Evolutionary conservation across 2,797 vertebrate species (phyloP), one percentile per base, ranked within the genome.

Genomic region (Gadopsis marmoratus): DNA sequence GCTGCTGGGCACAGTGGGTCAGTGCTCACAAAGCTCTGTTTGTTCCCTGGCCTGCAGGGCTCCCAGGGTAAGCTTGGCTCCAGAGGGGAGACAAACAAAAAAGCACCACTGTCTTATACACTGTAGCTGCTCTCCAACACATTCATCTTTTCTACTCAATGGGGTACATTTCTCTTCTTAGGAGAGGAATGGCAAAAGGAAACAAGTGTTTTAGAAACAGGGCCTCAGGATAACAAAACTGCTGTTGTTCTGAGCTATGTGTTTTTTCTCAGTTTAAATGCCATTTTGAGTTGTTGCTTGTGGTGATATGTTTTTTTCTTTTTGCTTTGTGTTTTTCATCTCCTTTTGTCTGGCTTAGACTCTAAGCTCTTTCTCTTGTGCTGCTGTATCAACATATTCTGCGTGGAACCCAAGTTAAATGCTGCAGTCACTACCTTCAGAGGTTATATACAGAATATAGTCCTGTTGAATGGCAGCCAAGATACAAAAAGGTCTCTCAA

Each of bases 21-120:
- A 88, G 82, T 79, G 90, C 90, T 92, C 88, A 97, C 95, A 97
- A 94, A 96, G 94, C 76, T 76, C 84, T 92, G 93, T 95, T 96
- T 97, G 95, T 97, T 96, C 93, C 72, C 91, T 76, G 96, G 96
- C 94, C 94, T 93, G 86, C 90, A 94, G 92, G 96, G 93, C 94
- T 97, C 94, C 94, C 95, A 85, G 93, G 96, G 96, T 95, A 94
- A 86, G 78, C 92, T 88, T 92, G 95, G 95, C 91, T 95, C 93
- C 90, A 93, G 91, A 92, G 89, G 90, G 89, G 86, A 92, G 88
- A 84, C 89, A 91, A 89, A 93, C 88, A 92, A 92, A 92, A 94
- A 93, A 91, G 84, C 86, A 71, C 88, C 88, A 90, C 90, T 94
- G 91, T 94, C 89, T 94, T 83, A 65, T 88, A 84, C 88, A 55